A percentile compares a stretch with the other conserved stretches of the same genome.
Evolutionary conservation across 2,797 vertebrate species (phyloP).

Genomic region (Crenuchus spilurus): DNA sequence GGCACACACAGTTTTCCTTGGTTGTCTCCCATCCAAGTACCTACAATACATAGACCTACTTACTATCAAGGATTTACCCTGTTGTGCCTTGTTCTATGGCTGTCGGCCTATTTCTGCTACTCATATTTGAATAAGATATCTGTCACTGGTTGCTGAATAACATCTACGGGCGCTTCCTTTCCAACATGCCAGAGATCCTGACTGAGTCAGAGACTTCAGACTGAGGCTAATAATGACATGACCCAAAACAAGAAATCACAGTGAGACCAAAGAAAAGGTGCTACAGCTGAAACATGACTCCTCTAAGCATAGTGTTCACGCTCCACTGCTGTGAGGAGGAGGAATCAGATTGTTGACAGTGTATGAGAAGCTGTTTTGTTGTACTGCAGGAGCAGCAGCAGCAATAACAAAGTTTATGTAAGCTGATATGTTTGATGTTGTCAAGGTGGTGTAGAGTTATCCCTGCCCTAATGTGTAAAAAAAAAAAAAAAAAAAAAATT

Average conservation of each 20-base stretch:
- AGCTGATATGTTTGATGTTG: background rate
- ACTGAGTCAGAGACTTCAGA: background rate
- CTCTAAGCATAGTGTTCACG: slow-evolving; percentile 32
- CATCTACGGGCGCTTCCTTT: too few relatives aligned
- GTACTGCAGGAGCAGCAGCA: background rate
- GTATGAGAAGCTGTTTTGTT: background rate
- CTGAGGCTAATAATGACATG: background rate
- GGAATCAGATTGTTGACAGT: background rate
- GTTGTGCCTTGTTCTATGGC: too few relatives aligned
- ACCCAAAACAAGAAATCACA: background rate
- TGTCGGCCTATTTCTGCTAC: too few relatives aligned
- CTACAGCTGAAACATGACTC: slow-evolving; percentile 24
- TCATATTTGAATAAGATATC: too few relatives aligned
- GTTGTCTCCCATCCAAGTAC: too few relatives aligned
- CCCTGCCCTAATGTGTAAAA: too few relatives aligned
- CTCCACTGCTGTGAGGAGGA: background rate
- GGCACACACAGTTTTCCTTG: too few relatives aligned
- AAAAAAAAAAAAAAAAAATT: too few relatives aligned
- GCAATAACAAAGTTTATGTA: background rate
- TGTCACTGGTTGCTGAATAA: too few relatives aligned
- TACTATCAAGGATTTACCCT: too few relatives aligned
- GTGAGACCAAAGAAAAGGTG: background rate
- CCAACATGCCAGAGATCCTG: background rate
- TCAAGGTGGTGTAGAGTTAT: too few relatives aligned
- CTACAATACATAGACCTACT: too few relatives aligned